Base-by-base conservation (phyloP, 2,113 vertebrate genomes). In the Pangasianodon gigas region DNA sequence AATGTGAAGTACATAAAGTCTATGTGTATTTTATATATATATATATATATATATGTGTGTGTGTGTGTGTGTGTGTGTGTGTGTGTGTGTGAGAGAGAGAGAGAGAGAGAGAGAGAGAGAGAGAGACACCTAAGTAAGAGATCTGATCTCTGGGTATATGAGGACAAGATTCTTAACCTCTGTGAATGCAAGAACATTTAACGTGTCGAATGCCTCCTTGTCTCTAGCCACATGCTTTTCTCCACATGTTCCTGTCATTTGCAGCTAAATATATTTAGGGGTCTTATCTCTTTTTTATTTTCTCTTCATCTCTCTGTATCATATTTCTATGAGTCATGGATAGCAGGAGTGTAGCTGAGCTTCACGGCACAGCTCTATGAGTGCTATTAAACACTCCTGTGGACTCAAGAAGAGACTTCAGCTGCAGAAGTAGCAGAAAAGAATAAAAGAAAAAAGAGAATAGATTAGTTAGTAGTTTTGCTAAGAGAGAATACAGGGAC, bases 221-320 rank as follows among this genome's bases (percentile, higher is more conserved):
- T 87, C 54, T 82, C 16, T 9, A 52, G 74, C 86, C 54, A n/a
- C 54, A 74, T 67, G 37, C 71, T 52, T 56, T 79, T 60, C 60
- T 90, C 51, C 89, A 86, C 90, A 79, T 89, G 87, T 91, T 93
- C 91, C 92, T 89, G 83, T 92, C 93, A 90, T 90, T 94, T 41
- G 93, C 90, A 92, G 92, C 94, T 95, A 94, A 88, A 93, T 95
- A 94, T 96, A 96, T 94, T 95, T 94, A 89, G n/a, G 87, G 94
- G 92, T 91, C 75, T 80, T 88, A 74, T 91, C 92, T 91, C 92
- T 89, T 86, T 90, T 89, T 95, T 89, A 80, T 93, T 93, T 92
- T 86, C 92, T 92, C 85, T 65, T 21, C 65, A 18, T 52, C 54
- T 56, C 44, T 58, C 74, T 90, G 91, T 52, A 84, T 88, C 92